phyloP scores from a whole-genome alignment of 1,140 invertebrate genomes.

The Leucophenga varia region DNA sequence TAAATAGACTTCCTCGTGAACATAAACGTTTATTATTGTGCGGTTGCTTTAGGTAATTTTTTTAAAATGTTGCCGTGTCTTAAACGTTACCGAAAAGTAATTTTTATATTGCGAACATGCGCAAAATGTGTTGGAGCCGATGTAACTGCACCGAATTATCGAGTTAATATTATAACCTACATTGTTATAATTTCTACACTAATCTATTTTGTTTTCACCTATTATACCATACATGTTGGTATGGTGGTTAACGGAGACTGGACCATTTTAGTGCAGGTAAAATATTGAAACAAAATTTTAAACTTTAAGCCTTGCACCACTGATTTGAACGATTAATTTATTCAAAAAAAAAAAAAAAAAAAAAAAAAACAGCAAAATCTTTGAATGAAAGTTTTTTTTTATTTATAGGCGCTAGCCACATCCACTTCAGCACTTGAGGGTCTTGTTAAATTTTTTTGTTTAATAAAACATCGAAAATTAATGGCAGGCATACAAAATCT shows the following conservation, averaged over 20 bases:
- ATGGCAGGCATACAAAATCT: not conserved
- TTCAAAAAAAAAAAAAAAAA: too few relatives aligned
- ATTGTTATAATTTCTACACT: constrained; percentile 12
- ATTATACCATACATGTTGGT: constrained; percentile 33
- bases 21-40: too few relatives aligned
- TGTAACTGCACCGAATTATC: constrained; percentile 24
- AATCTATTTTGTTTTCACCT: constrained; percentile 23
- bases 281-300: too few relatives aligned
- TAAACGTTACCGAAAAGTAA: constrained; percentile 17
- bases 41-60: too few relatives aligned
- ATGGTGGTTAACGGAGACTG: constrained; percentile 19
- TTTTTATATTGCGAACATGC: constrained; percentile 26
- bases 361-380: too few relatives aligned
- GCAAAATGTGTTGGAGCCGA: constrained; percentile 27
- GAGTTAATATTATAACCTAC: constrained; percentile 30
- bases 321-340: too few relatives aligned
- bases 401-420: constrained; percentile 23
- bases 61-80: too few relatives aligned
- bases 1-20: too few relatives aligned
- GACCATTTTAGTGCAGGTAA: constrained; percentile 30
- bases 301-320: too few relatives aligned
- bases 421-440: constrained; percentile 23
- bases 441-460: constrained; percentile 18
- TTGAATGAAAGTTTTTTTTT: too few relatives aligned
- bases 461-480: not conserved